A percentile compares a stretch with the other conserved stretches of the same genome.
These are phyloP conservation scores for Lasioglossum villosulum DNA, from an alignment of 2,888 invertebrate genomes.

Conservation along the genomic window DNA sequence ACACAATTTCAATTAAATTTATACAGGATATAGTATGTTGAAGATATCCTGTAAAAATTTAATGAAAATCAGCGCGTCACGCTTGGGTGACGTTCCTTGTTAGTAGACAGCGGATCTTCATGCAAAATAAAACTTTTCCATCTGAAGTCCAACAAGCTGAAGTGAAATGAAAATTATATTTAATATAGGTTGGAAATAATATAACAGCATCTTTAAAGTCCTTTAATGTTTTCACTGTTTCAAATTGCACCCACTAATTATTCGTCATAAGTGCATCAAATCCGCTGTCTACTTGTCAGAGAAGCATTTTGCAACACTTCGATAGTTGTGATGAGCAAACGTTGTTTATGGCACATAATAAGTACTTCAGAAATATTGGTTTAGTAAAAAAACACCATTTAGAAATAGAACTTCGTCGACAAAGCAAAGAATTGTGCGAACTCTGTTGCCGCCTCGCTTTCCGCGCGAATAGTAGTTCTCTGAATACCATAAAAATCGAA, in stretches of 20 bases:
- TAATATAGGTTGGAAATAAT: no score
- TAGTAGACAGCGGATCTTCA: background rate
- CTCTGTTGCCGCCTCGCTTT: constrained; percentile 36
- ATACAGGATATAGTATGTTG: background rate
- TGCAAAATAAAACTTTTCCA: no score
- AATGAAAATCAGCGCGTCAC: background rate
- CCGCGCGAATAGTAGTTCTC: constrained; percentile 48
- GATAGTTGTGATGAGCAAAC: constrained; percentile 52
- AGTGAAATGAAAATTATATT: no score
- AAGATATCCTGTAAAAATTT: background rate
- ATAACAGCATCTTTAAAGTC: no score
- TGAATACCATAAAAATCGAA: constrained; percentile 59
- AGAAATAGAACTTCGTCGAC: constrained; percentile 33
- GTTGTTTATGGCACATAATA: constrained; percentile 66
- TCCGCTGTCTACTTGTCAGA: background rate
- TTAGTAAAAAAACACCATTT: constrained; percentile 53
- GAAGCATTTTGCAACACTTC: constrained; percentile 18
- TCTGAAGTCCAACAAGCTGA: no score
- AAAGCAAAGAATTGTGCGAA: constrained; percentile 67
- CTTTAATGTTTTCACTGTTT: no score
- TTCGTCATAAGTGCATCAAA: no score
- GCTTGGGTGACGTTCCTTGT: background rate
- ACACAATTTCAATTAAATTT: background rate
- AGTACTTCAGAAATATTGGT: constrained; percentile 50
- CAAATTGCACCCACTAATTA: no score